Evolutionary conservation across 2,888 invertebrate species (phyloP).

Genomic region (Atethmia centrago): DNA sequence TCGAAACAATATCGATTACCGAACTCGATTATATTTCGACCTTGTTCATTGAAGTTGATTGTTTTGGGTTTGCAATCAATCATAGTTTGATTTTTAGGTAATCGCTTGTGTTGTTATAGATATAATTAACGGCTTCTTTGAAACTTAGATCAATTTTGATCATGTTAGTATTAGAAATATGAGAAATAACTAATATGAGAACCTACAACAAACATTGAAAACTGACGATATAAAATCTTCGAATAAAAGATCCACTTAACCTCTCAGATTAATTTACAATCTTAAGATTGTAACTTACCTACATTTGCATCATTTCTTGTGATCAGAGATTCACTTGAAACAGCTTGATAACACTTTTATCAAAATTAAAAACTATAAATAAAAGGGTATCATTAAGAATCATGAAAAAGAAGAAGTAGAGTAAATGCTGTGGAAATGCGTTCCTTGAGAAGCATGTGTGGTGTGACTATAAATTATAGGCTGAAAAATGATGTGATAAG

Average conservation of each 20-base stretch:
- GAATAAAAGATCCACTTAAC: background rate
- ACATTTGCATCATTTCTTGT: background rate
- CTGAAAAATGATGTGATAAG: too few relatives aligned
- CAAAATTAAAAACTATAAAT: slow-evolving; percentile 14
- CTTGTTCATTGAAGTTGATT: slow-evolving; percentile 75
- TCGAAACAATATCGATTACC: slow-evolving; percentile 68
- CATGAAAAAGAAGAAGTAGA: too few relatives aligned
- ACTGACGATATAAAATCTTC: background rate
- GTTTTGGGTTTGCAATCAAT: slow-evolving; percentile 75
- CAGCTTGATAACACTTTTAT: background rate
- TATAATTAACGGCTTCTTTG: slow-evolving; percentile 31
- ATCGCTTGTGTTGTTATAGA: slow-evolving; percentile 17
- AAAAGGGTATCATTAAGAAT: background rate
- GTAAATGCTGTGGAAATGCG: too few relatives aligned
- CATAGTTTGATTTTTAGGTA: slow-evolving; percentile 59
- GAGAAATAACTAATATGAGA: background rate
- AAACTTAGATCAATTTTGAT: slow-evolving; percentile 12
- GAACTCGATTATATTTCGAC: slow-evolving; percentile 71
- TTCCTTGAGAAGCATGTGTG: too few relatives aligned
- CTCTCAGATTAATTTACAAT: background rate
- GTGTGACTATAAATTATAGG: too few relatives aligned
- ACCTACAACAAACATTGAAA: background rate
- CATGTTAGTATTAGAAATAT: background rate
- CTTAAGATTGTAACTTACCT: background rate
- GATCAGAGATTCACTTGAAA: slow-evolving; percentile 33